Base-by-base conservation (phyloP, 2,888 invertebrate genomes). In the Polydrusus tereticollis region DNA sequence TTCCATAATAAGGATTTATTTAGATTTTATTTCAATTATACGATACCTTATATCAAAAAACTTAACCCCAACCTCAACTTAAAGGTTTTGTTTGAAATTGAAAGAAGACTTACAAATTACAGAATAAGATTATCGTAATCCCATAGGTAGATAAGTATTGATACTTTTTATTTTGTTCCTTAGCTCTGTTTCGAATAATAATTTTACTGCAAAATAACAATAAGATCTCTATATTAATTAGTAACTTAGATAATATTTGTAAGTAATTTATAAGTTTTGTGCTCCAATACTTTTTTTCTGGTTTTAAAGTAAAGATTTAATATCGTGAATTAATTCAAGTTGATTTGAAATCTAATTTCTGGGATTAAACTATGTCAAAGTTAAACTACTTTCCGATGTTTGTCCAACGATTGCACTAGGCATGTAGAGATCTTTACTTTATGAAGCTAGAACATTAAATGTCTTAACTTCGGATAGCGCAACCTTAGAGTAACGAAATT, bases 51-150 rank as follows among this genome's bases (percentile, higher is more conserved):
- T 76, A 68, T 60, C 68, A 78, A 79, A 79, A 77, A 82, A 82
- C 79, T 82, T 82, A 81, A 82, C 82, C 82, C 76, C 75, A 79
- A 82, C 82, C 81, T 80, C 75, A 72, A 79, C 76, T 79, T 71
- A 77, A 77, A 75, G 77, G 77, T 77, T 75, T 72, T 26, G 47
- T 73, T 78, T 76, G n/a, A 77, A 77, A 76, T 74, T 76, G 16
- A 41, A n/a, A 65, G 83, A 83, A 83, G 80, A 79, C 83, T 73
- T 79, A 79, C 70, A 79, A 73, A 57, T 59, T 57, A 10, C 16
- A 70, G 63, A 64, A 71, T 65, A 76, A 69, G 71, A 66, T 62
- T 50, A 69, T 67, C 59, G 41, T 43, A 65, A 64, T 52, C 66
- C 50, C 58, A 23, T 41, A 2, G 14, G 41, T 41, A n/a, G 41